These are phyloP conservation scores for Merluccius polli DNA, from an alignment of 2,797 vertebrate species.

Conservation along the genomic window DNA sequence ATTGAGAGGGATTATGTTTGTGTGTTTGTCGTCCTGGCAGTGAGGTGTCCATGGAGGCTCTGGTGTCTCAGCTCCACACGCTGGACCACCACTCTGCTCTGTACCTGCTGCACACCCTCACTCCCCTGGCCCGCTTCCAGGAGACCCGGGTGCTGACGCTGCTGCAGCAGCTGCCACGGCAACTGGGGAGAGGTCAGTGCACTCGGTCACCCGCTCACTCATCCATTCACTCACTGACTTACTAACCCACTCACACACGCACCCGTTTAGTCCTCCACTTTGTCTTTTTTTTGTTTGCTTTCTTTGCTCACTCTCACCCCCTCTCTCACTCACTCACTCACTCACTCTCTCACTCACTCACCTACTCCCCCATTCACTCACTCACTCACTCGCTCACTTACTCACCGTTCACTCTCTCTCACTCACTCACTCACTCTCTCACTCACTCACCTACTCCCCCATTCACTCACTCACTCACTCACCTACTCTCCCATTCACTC, in stretches of 20 bases:
- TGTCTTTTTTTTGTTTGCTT: not conserved
- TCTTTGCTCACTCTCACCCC: not conserved
- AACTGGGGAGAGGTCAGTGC: not conserved
- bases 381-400: not conserved
- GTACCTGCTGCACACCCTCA: slow-evolving; percentile 88
- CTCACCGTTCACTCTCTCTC: not conserved
- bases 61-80: slow-evolving; percentile 83
- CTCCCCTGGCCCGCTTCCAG: slow-evolving; percentile 80
- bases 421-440: not conserved
- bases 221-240: too few relatives aligned
- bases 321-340: too few relatives aligned
- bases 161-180: slow-evolving; percentile 75
- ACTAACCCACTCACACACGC: not conserved
- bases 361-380: not conserved
- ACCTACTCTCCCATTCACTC: too few relatives aligned
- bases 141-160: slow-evolving; percentile 84
- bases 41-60: slow-evolving; percentile 75
- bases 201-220: not conserved
- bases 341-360: not conserved
- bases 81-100: slow-evolving; percentile 90
- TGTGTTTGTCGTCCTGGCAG: slow-evolving; percentile 54
- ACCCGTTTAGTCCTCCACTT: not conserved
- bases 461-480: not conserved
- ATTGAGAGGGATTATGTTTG: too few relatives aligned
- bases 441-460: not conserved